phyloP scores from a whole-genome alignment of 1,140 invertebrate genomes.

The Sycophila sp. region DNA sequence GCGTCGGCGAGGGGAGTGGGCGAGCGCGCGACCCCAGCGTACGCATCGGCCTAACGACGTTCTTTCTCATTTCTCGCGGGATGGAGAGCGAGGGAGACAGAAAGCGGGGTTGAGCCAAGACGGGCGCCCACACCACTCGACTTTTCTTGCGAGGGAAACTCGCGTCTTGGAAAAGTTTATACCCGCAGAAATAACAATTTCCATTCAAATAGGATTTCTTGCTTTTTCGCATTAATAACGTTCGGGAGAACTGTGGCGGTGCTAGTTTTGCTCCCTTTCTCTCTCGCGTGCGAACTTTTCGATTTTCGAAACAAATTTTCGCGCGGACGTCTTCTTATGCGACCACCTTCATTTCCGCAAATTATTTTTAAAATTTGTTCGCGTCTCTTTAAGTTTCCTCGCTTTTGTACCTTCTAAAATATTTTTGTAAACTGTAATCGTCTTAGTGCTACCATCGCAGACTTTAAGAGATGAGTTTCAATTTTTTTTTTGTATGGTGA shows the following conservation, averaged over 20 bases:
- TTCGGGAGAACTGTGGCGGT: conserved; percentile 7
- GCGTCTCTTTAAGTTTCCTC: too few relatives aligned
- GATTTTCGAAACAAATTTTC: conserved; percentile 22
- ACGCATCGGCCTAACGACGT: conserved; percentile 54
- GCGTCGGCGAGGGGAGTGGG: conserved; percentile 15
- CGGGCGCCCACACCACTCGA: conserved; percentile 27
- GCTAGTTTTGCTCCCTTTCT: too few relatives aligned
- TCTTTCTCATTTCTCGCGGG: conserved; percentile 56
- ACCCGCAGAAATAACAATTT: conserved; percentile 39
- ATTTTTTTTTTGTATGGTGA: too few relatives aligned
- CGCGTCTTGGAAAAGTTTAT: conserved; percentile 23
- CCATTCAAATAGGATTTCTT: conserved; percentile 38
- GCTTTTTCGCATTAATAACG: conserved; percentile 35
- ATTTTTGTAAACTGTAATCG: too few relatives aligned
- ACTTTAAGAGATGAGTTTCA: too few relatives aligned
- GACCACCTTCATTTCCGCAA: not conserved
- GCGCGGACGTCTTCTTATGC: not conserved
- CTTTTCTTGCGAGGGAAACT: conserved; percentile 28
- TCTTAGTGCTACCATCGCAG: too few relatives aligned
- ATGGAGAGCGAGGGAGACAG: conserved; percentile 37
- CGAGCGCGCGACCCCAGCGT: conserved; percentile 22
- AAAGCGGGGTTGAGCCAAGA: conserved; percentile 24
- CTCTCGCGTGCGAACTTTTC: conserved; percentile 9
- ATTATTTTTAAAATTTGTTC: too few relatives aligned
- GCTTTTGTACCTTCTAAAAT: too few relatives aligned